Evolutionary conservation across 37 sponge, comb jelly and placozoan species (phyloP).

Genomic region (Ianthella basta): DNA sequence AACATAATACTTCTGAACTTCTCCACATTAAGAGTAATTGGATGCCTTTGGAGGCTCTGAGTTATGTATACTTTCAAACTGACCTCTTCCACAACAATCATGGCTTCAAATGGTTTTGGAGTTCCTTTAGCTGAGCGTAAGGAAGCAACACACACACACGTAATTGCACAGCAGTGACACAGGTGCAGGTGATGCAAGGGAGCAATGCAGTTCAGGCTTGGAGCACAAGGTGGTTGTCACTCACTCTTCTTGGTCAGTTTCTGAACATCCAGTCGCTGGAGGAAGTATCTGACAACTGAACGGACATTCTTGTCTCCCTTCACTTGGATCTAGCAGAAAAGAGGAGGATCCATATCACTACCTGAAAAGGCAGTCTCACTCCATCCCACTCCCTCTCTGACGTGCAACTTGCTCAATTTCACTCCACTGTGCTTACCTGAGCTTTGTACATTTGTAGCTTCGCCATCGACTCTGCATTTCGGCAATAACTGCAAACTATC

Average conservation of each 20-base stretch:
- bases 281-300: slow-evolving; percentile 55
- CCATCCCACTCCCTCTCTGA: too few species aligned
- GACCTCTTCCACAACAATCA: slow-evolving; percentile 66
- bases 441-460: slow-evolving; percentile 57
- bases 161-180: background rate
- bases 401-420: too few species aligned
- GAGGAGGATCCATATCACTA: background rate
- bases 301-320: slow-evolving; percentile 60
- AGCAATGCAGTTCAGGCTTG: background rate
- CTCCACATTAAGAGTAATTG: background rate
- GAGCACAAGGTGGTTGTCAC: background rate
- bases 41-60: background rate
- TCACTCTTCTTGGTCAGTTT: slow-evolving; percentile 67
- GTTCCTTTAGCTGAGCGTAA: slow-evolving; percentile 41
- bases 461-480: slow-evolving; percentile 55
- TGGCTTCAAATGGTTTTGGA: slow-evolving; percentile 74
- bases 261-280: slow-evolving; percentile 76
- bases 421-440: slow-evolving; percentile 42
- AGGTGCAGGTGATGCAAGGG: background rate
- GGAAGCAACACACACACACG: slow-evolving; percentile 7
- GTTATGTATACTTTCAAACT: background rate
- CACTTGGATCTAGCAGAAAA: slow-evolving; percentile 48
- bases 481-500: slow-evolving; percentile 47
- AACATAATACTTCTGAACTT: background rate
- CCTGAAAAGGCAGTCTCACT: background rate